Percentiles rank a stretch among this genome's conserved stretches.
These are phyloP conservation scores for Adineta ricciae DNA, from an alignment of 2,888 invertebrate genomes.

Conservation along the genomic window DNA sequence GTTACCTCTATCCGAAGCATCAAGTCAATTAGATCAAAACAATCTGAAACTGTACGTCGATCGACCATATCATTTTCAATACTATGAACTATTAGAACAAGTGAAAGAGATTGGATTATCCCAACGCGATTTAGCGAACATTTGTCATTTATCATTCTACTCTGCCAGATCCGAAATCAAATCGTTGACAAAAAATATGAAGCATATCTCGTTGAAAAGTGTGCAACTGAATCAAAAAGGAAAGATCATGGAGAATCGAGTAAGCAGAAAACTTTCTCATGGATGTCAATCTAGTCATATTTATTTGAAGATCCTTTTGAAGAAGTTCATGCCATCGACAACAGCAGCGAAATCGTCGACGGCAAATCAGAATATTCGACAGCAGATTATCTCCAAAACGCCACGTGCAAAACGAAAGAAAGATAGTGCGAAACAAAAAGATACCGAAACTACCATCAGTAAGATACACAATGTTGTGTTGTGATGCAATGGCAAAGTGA, in stretches of 20 bases:
- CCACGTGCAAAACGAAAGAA: not conserved
- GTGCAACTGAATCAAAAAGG: slow-evolving; percentile 14
- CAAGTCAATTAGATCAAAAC: not conserved
- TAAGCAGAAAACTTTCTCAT: too few relatives aligned
- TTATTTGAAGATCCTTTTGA: not conserved
- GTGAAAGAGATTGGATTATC: slow-evolving; percentile 20
- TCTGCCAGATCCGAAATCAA: not conserved
- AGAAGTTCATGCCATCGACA: not conserved
- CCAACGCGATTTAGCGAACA: slow-evolving; percentile 2
- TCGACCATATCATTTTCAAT: slow-evolving; percentile 13
- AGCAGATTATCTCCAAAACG: not conserved
- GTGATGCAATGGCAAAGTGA: too few relatives aligned
- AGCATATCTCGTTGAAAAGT: not conserved
- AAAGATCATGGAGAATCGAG: not conserved
- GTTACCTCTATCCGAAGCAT: not conserved
- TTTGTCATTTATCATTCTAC: slow-evolving; percentile 13
- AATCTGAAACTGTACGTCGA: not conserved
- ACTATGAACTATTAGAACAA: not conserved
- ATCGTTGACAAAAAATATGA: not conserved
- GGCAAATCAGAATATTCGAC: not conserved
- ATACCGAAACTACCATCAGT: not conserved
- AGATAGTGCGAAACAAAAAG: not conserved
- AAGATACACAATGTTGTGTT: not conserved
- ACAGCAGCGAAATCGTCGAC: not conserved
- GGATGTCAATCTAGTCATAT: too few relatives aligned